Conservation (phyloP, 2,113 vertebrate species). For the Setophaga coronata region DNA sequence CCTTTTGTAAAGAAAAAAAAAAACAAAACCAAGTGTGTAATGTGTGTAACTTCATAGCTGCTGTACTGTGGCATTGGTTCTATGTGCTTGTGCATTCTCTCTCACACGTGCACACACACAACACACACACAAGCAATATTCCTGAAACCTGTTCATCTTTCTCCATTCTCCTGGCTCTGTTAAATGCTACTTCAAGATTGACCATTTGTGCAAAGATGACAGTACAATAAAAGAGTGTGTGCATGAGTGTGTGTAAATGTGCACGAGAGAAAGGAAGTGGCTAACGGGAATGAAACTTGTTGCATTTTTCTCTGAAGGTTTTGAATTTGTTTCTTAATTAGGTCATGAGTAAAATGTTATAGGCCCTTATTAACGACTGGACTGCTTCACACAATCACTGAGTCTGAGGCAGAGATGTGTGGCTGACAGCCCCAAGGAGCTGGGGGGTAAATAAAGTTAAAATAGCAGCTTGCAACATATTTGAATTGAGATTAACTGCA, state of each 20-base stretch:
- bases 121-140: slow-evolving; percentile 5
- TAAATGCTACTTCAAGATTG: background rate
- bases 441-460: background rate
- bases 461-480: background rate
- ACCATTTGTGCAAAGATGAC: background rate
- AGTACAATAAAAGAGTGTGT: slow-evolving; percentile 34
- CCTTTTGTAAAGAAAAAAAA: slow-evolving; percentile 52
- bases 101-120: background rate
- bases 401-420: background rate
- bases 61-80: slow-evolving; percentile 60
- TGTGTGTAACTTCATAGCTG: slow-evolving; percentile 54
- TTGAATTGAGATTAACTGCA: background rate
- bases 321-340: slow-evolving; percentile 7
- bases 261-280: slow-evolving; percentile 12
- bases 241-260: background rate
- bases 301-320: background rate
- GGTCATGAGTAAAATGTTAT: background rate
- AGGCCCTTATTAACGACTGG: background rate
- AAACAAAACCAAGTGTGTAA: background rate
- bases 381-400: background rate
- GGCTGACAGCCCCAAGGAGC: background rate
- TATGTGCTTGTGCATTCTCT: slow-evolving; percentile 38
- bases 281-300: background rate
- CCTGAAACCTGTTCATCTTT: background rate
- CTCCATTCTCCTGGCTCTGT: background rate